Evolutionary conservation across 2,113 vertebrate species (phyloP).

Genomic region (Chloropsis hardwickii): DNA sequence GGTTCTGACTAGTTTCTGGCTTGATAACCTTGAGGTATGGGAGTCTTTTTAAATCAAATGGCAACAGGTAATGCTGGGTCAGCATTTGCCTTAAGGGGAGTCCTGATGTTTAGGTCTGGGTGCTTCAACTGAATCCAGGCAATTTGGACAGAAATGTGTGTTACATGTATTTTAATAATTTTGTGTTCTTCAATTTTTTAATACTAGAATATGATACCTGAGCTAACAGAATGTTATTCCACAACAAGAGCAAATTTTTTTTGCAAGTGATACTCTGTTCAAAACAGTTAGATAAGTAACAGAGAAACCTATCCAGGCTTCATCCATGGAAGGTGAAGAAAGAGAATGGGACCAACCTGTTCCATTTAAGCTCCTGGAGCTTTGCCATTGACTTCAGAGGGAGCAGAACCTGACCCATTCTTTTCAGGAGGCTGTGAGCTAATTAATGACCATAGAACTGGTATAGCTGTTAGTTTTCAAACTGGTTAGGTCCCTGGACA

Average conservation of each 20-base stretch:
- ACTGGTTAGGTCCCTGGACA: not conserved
- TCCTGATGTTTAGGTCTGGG: not conserved
- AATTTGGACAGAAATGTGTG: not conserved
- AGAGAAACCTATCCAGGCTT: not conserved
- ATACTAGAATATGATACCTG: not conserved
- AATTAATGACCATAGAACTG: not conserved
- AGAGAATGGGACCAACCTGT: not conserved
- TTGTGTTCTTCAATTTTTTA: not conserved
- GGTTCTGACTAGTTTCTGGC: not conserved
- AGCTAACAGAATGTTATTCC: not conserved
- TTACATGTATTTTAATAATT: not conserved
- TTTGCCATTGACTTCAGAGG: not conserved
- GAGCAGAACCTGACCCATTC: not conserved
- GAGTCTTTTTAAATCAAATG: conserved; percentile 25
- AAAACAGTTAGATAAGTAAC: not conserved
- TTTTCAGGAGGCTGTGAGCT: not conserved
- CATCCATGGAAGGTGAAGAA: not conserved
- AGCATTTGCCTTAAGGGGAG: not conserved
- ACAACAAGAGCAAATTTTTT: not conserved
- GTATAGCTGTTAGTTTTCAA: not conserved
- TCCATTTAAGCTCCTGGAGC: not conserved
- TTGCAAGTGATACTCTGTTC: not conserved
- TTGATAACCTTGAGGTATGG: not conserved
- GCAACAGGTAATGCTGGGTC: not conserved
- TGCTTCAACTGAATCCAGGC: not conserved